Base-by-base conservation (phyloP, 2,113 vertebrate species). In the Mirza zaza region DNA sequence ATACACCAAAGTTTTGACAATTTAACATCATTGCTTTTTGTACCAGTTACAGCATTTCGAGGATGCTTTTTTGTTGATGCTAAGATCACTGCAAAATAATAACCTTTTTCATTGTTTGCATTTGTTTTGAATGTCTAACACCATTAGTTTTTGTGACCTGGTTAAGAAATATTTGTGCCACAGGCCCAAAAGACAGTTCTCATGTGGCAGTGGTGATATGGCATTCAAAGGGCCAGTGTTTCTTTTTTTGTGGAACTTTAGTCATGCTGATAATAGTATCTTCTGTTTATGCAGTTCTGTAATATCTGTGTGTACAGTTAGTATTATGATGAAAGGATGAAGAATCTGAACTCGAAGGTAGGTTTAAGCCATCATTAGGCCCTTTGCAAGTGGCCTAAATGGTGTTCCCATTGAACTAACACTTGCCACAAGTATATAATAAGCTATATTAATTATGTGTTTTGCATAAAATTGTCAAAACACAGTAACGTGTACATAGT, bases 401-500 rank as follows among this genome's bases (percentile, higher is more conserved):
- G 95, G 95, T 98, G 96, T 98, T 98, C 94, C 97, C 97, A 65
- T 97, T 61, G 77, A 97, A 93, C 84, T 84, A 91, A 81, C 98
- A 50, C 94, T 98, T 95, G 83, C 95, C 96, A 92, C 92, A 96
- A 97, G 80, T 96, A 96, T 81, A 96, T 96, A 96, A 82, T 91
- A 97, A 93, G 97, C 94, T 95, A 39, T 97, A 95, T 97, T 82
- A 93, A 97, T 96, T 96, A 73, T 57, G 98, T 98, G 98, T 99
- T 99, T 98, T 98, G 98, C 95, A 1, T 97, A 97, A 97, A 92
- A 91, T 97, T 98, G 98, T 97, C 97, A 99, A 98, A 99, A 98
- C 98, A 98, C 98, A 97, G 96, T 98, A 85, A 94, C 84, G 96
- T 99, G 97, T 99, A 98, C 76, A 98, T 98, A 98, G 97, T 98